Percentiles rank a stretch among this genome's conserved stretches.
Evolutionary conservation across 2,797 vertebrate genomes (phyloP).

Genomic region (Spheniscus humboldti): DNA sequence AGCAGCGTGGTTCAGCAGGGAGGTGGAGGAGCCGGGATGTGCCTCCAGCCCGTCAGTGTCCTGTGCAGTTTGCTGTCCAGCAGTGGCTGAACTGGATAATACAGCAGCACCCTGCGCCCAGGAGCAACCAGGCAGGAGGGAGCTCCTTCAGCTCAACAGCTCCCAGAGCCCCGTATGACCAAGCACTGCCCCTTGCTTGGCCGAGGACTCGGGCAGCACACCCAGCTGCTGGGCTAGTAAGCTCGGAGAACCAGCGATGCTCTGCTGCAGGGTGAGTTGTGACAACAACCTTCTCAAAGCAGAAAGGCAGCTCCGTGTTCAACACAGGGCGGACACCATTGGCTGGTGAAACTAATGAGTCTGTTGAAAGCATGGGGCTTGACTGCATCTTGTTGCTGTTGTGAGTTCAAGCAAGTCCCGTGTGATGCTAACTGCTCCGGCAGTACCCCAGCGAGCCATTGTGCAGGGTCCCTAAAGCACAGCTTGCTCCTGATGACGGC

Average conservation of each 20-base stretch:
- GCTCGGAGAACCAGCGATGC: neutral
- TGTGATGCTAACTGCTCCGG: neutral
- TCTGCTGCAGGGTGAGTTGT: neutral
- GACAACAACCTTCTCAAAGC: neutral
- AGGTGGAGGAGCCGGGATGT: neutral
- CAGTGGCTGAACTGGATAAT: neutral
- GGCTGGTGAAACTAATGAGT: neutral
- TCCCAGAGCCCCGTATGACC: neutral
- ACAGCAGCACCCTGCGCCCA: neutral
- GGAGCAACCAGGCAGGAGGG: neutral
- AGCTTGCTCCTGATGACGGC: neutral
- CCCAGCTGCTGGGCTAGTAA: neutral
- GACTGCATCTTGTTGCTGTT: neutral
- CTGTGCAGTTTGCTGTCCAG: neutral
- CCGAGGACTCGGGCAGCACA: neutral
- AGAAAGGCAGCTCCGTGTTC: neutral
- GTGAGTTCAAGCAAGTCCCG: neutral
- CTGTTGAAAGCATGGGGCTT: neutral
- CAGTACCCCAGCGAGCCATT: neutral
- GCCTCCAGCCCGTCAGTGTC: neutral
- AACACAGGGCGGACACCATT: accelerated
- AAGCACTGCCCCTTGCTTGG: neutral
- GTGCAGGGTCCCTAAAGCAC: neutral
- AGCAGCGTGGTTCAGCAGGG: accelerated
- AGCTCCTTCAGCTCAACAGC: neutral